Base-by-base conservation (phyloP, 2,113 vertebrate genomes). In the Chionomys nivalis region DNA sequence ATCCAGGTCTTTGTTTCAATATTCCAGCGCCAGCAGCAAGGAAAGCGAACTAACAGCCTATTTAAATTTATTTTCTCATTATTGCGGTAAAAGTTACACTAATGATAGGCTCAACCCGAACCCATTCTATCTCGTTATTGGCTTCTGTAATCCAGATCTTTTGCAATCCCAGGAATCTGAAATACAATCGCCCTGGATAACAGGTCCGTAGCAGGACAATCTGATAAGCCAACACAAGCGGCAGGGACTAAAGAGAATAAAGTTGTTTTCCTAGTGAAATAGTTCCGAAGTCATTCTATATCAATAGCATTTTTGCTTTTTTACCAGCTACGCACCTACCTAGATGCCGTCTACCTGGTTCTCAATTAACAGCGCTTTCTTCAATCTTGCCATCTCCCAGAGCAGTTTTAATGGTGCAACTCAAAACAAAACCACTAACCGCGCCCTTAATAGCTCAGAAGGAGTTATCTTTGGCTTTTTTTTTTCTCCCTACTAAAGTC, bases 11-110 rank as follows among this genome's bases (percentile, higher is more conserved):
- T 96, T 95, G 97, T 10, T 97, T 58, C 94, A 90, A 52, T 73
- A 97, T 85, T 73, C 42, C 89, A 97, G 61, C 63, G 66, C 1
- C 81, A 39, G 88, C 16, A 39, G 24, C 39, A 4, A 78, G 5
- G 44, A 82, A 91, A 90, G 21, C 90, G 70, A 87, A 94, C 47
- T 63, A 58, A 11, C 63, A 77, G 87, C 61, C 58, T 61, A 70
- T 78, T 75, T 75, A 4, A 44, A 87, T 78, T 85, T 0, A 76
- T 86, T 96, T 95, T 94, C 89, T 90, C 39, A 63, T 78, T 82
- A 77, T 70, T 31, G 39, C 90, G 49, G 33, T 39, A 93, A 95
- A 98, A 98, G 93, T 98, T 97, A 94, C 66, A 90, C 93, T 82
- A 70, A 39, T 65, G 89, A 39, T 39, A 88, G 95, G 70, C 82